Conservation (phyloP, 1,140 invertebrate genomes). For the Lepidurus couesii region DNA sequence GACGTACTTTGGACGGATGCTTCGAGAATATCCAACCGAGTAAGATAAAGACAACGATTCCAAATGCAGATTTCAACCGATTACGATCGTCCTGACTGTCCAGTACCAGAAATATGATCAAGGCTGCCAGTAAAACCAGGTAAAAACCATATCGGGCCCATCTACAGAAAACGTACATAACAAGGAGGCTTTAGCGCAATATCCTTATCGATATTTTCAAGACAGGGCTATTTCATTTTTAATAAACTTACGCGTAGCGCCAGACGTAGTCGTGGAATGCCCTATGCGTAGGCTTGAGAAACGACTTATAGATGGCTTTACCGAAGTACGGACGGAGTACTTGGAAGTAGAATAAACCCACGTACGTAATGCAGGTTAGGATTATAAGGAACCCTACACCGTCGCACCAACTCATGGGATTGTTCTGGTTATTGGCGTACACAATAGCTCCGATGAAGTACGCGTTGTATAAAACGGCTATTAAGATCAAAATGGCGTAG, state of each 20-base stretch:
- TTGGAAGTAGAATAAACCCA: slow-evolving; percentile 58
- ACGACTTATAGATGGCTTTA: slow-evolving; percentile 28
- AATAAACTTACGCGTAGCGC: slow-evolving; percentile 29
- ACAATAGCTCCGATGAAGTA: slow-evolving; percentile 40
- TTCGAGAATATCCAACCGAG: slow-evolving; percentile 43
- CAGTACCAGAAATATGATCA: slow-evolving; percentile 55
- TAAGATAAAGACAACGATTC: slow-evolving; percentile 42
- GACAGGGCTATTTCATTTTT: no score
- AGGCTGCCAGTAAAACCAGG: slow-evolving; percentile 45
- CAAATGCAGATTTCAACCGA: slow-evolving; percentile 47
- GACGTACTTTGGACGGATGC: slow-evolving; percentile 35
- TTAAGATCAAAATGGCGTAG: slow-evolving; percentile 17
- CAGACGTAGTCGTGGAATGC: slow-evolving; percentile 30
- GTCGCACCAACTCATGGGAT: slow-evolving; percentile 52
- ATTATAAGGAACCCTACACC: slow-evolving; percentile 69
- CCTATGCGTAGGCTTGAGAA: slow-evolving; percentile 16
- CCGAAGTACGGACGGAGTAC: slow-evolving; percentile 57
- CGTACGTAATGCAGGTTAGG: slow-evolving; percentile 56
- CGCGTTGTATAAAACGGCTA: slow-evolving; percentile 39
- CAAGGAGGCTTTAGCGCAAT: background rate
- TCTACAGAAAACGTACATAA: slow-evolving; percentile 25
- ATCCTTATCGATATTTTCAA: no score
- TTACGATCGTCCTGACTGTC: slow-evolving; percentile 57
- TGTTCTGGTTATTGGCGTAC: slow-evolving; percentile 31
- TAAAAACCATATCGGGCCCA: slow-evolving; percentile 37